Evolutionary conservation across 1,140 invertebrate genomes (phyloP), one percentile per base, ranked within the genome.

Genomic region (Bombus balteatus): DNA sequence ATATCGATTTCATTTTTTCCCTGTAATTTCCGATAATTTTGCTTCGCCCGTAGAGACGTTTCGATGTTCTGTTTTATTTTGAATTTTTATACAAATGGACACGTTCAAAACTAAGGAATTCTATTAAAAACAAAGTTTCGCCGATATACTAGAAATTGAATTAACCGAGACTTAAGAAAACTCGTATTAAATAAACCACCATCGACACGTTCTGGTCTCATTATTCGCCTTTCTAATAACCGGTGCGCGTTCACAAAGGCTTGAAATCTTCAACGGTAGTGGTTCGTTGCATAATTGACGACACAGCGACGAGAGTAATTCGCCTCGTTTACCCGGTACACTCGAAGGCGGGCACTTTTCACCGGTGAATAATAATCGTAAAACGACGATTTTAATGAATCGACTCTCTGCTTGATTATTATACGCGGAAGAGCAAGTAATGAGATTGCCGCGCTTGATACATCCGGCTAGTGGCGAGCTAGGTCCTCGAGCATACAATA

Each of bases 341-440:
- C 53, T 68, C 47, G 18, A 66, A 81, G 0, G 34, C 34, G n/a
- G 25, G n/a, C 32, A 81, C 75, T 88, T 62, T 72, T 57, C 25
- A 34, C 34, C 28, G 28, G 28, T 34, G 70, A 86, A 85, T 90
- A 77, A 87, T 91, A 91, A 89, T 89, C 79, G 78, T 83, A 86
- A 85, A 90, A 53, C 74, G 83, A 41, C 82, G 73, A 91, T 90
- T 91, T 91, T 91, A 91, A 91, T 85, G 90, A 91, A 91, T 88
- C 66, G 79, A 66, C 90, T 71, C 78, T 85, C 77, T 18, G 83
- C 84, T 86, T 82, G 84, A 91, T 88, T 89, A 91, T 80, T 57
- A 77, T 57, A 83, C 34, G 22, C 72, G 6, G 25, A 32, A 65
- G 70, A 39, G 12, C 12, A 53, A 53, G 70, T 90, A 90, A 90